Conservation (phyloP, 2,113 vertebrate species). For the Nestor notabilis region DNA sequence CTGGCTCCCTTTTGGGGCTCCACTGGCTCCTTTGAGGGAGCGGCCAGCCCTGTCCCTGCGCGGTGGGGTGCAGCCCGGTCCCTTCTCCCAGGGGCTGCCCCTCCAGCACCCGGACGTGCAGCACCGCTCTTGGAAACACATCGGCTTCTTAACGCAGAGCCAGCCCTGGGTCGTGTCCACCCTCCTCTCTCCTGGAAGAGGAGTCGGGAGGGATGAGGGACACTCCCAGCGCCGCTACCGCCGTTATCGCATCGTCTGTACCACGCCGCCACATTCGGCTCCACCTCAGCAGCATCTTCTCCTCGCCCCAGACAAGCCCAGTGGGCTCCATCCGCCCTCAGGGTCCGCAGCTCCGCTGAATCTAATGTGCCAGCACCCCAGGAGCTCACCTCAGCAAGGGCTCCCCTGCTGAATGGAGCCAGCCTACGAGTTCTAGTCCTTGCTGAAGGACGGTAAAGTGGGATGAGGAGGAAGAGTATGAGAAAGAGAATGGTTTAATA, state of each 20-base stretch:
- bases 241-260: not conserved
- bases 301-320: fast-evolving
- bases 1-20: too few species aligned
- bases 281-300: not conserved
- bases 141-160: fast-evolving
- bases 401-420: not conserved
- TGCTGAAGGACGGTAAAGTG: not conserved
- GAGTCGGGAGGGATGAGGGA: too few species aligned
- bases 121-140: not conserved
- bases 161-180: not conserved
- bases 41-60: too few species aligned
- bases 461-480: not conserved
- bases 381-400: fast-evolving
- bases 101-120: not conserved
- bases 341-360: fast-evolving
- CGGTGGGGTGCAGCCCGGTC: not conserved
- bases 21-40: fast-evolving
- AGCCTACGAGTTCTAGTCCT: not conserved
- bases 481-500: not conserved
- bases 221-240: fast-evolving
- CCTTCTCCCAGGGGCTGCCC: fast-evolving
- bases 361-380: too few species aligned
- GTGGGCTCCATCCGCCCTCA: not conserved
- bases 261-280: too few species aligned
- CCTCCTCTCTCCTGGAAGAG: not conserved